Evolutionary conservation across 2,888 invertebrate genomes (phyloP), one percentile per base, ranked within the genome.

Genomic region (Belgica antarctica): DNA sequence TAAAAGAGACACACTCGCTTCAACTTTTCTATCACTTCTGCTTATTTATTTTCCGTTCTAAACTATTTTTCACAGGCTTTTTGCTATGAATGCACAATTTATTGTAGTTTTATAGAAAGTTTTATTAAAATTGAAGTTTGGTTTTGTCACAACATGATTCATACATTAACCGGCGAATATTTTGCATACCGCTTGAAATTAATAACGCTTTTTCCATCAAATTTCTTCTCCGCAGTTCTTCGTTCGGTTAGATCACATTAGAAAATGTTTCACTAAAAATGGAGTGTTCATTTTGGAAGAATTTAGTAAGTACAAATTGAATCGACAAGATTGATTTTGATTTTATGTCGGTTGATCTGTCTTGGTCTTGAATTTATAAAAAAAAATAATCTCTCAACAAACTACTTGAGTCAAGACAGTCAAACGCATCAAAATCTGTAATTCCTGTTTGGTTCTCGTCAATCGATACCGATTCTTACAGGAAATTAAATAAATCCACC

Each of bases 221-320:
- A n/a, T 59, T 25, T 24, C 25, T 19, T 59, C 59, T 27, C 27
- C 17, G 77, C 90, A 98, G 97, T 98, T 97, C 85, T 99, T 99
- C 86, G 96, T 99, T 81, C 91, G 96, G 80, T 88, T 99, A 84
- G 93, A 94, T 83, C 96, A 97, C 83, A 99, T 99, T 83, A 89
- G 96, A 82, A 99, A 98, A 84, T 99, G 99, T 85, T 98, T 97
- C 85, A 97, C 98, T 72, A 96, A 95, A 82, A 97, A 96, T 82
- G 98, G 97, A 80, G 96, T 98, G 82, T 99, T 99, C 86, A 92
- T 99, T 79, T 87, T 99, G 81, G 99, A 99, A 85, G 98, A 99
- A 89, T 98, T 92, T 84, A 98, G 98, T 99, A 87, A 95, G 96
- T 92, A 17, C 24, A 73, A 62, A 62, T 52, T 66, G 22, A 19